Base-by-base conservation (phyloP, 1,140 invertebrate genomes). In the Heliothis subflexa region DNA sequence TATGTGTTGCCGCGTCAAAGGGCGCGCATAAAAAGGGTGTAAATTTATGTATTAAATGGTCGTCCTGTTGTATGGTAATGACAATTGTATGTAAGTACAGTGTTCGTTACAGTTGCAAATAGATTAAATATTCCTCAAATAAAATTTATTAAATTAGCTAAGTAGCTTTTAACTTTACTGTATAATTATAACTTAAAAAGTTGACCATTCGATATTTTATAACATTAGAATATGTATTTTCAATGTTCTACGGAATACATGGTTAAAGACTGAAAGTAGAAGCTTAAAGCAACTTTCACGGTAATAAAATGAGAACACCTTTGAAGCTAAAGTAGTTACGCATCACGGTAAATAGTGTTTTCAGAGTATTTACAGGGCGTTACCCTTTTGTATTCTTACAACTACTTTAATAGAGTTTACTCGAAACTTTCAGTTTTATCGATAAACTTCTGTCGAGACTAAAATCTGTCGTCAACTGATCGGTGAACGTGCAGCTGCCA, bases 401-500 rank as follows among this genome's bases (percentile, higher is more conserved):
- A 21, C 54, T 16, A 55, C 18, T 5, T 5, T 55, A 18, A 11
- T 21, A 55, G 54, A 9, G 16, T 55, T 55, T 18, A 55, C 59
- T 28, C 40, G 59, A 62, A 62, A 62, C 28, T 62, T 62, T 62
- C 59, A 45, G 59, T 62, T 61, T 61, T 61, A 61, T 61, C 59
- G 14, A 61, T 28, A 61, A 61, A 66, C 7, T 66, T 66, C 18
- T 66, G 18, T 66, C 61, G 4, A 21, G 49, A 61, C 13, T 61
- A 47, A 49, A n/a, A 21, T 73, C 33, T 52, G 33, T 73, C 49
- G 18, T n/a, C 28, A 59, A 62, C 2, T 47, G 45, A 49, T 61
- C 21, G 47, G 59, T 78, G 64, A 61, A 66, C 70, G 16, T 81
- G 89, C 89, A 93, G 90, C 91, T 92, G 92, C 84, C 74, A 81